Base-by-base conservation (phyloP, 1,140 invertebrate species). In the Babylonia areolata region DNA sequence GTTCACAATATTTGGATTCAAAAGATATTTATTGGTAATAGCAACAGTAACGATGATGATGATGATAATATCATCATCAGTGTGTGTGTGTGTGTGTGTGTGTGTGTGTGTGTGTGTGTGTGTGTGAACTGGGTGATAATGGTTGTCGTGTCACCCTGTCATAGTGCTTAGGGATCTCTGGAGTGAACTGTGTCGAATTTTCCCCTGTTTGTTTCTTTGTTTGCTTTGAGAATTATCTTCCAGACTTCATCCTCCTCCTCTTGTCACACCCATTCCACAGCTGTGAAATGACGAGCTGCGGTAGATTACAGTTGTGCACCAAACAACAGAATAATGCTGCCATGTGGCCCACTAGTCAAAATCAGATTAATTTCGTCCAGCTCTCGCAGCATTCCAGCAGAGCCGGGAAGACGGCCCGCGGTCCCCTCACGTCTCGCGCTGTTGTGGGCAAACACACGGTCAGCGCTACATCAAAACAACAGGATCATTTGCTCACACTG, bases 51-150 rank as follows among this genome's bases (percentile, higher is more conserved):
- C n/a, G 9, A 20, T 9, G 51, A 20, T 9, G 51, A 11, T 54
- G 51, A 20, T 54, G 9, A 6, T 69, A 28, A 5, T 9, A 28
- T 69, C 28, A 6, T 69, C 15, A 12, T 35, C 31, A 31, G n/a
- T 73, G 15, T 23, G 73, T 77, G 73, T 35, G 73, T 77, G 35
- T 37, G 73, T 77, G 73, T 77, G 73, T 77, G 73, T 77, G 73
- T 77, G 73, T 77, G 73, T 77, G 73, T 77, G 73, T 77, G 73
- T 77, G 73, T 77, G 73, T 77, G 73, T 77, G 73, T 77, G 33
- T 12, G n/a, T 77, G n/a, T 5, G 33, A 37, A n/a, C n/a, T n/a
- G n/a, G n/a, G n/a, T n/a, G n/a, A n/a, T n/a, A n/a, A n/a, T n/a
- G n/a, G n/a, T n/a, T n/a, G n/a, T n/a, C n/a, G n/a, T n/a, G n/a